Conservation (phyloP, 2,797 vertebrate species). For the Spinibarbus caldwelli region DNA sequence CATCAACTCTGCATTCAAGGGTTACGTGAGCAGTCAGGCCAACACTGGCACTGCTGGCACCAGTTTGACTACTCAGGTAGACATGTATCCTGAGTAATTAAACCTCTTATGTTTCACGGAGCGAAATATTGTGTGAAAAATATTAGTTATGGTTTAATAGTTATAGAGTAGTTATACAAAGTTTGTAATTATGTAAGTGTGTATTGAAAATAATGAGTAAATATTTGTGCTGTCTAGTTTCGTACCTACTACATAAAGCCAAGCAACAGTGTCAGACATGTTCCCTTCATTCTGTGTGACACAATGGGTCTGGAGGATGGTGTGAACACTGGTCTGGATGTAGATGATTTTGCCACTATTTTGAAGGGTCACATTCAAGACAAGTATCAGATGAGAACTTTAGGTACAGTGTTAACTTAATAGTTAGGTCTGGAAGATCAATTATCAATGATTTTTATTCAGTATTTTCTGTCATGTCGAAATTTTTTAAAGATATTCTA, state of each 20-base stretch:
- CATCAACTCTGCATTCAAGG: constrained; percentile 71
- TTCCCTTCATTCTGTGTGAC: constrained; percentile 76
- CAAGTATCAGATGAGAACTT: constrained; percentile 62
- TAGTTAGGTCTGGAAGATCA: not conserved
- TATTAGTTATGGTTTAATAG: not conserved
- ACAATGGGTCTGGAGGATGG: constrained; percentile 77
- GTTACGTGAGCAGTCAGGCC: constrained; percentile 71
- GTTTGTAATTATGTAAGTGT: not conserved
- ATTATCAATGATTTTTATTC: not conserved
- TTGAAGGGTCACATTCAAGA: constrained; percentile 73
- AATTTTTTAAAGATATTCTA: not conserved
- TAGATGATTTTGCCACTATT: constrained; percentile 72
- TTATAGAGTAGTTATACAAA: not conserved
- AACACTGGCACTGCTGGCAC: too few relatives aligned
- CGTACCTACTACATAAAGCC: constrained; percentile 70
- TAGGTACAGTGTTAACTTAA: not conserved
- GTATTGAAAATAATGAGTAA: not conserved
- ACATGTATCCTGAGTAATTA: not conserved
- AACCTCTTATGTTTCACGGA: not conserved
- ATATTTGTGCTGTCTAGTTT: constrained; percentile 66
- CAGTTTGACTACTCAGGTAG: constrained; percentile 73
- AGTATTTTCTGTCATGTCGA: not conserved
- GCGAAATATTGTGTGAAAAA: not conserved
- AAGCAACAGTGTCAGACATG: constrained; percentile 49
- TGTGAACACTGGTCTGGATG: constrained; percentile 66